Conservation (phyloP, 2,113 vertebrate genomes). For the Oryzias woworae region DNA sequence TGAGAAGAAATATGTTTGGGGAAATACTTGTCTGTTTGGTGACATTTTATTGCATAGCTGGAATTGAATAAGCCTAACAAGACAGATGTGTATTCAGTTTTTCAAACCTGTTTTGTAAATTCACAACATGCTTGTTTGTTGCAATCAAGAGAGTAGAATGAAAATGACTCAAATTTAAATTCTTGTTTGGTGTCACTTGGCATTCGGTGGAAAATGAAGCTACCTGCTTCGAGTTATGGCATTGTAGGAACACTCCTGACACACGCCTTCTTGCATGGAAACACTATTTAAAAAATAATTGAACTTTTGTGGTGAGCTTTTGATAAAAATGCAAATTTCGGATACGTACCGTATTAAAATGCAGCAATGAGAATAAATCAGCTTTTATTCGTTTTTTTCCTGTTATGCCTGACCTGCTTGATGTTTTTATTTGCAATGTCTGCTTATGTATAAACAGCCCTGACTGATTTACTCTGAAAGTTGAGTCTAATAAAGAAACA, state of each 20-base stretch:
- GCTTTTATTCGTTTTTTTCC: too few relatives aligned
- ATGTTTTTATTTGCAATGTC: too few relatives aligned
- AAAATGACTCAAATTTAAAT: too few relatives aligned
- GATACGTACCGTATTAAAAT: too few relatives aligned
- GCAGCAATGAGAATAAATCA: too few relatives aligned
- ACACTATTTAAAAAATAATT: background rate
- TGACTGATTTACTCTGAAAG: background rate
- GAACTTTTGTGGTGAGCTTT: too few relatives aligned
- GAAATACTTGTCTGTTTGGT: slow-evolving; percentile 27
- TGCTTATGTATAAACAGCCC: too few relatives aligned
- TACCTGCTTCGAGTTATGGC: background rate
- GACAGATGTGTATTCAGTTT: background rate
- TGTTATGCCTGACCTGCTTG: background rate
- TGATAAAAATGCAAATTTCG: too few relatives aligned
- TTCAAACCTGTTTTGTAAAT: background rate
- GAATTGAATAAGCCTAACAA: slow-evolving; percentile 20
- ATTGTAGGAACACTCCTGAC: background rate
- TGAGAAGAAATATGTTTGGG: slow-evolving; percentile 18
- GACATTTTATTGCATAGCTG: slow-evolving; percentile 34
- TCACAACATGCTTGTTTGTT: background rate
- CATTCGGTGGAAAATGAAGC: background rate
- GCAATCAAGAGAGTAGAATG: too few relatives aligned
- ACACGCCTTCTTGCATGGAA: background rate
- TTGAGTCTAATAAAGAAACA: background rate
- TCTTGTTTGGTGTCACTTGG: too few relatives aligned